Percentiles rank a stretch among this genome's conserved stretches.
These are phyloP conservation scores for Ferrisia virgata DNA, from an alignment of 2,888 invertebrate species.

Conservation along the genomic window DNA sequence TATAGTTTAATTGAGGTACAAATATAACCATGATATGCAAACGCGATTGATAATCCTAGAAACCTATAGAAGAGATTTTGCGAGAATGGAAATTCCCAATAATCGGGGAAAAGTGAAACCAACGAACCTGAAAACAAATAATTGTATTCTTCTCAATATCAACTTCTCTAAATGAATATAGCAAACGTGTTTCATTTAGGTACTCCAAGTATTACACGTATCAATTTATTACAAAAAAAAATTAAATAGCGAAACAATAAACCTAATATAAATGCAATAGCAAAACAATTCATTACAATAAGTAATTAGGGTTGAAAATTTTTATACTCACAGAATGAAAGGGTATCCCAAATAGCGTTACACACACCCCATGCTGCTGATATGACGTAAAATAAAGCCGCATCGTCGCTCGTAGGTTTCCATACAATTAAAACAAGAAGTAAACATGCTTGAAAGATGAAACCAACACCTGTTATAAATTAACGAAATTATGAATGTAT, in stretches of 20 bases:
- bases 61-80: constrained; percentile 58
- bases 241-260: not conserved
- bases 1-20: constrained; percentile 58
- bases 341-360: constrained; percentile 79
- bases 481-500: not conserved
- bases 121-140: constrained; percentile 48
- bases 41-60: constrained; percentile 60
- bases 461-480: constrained; percentile 65
- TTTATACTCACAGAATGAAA: constrained; percentile 55
- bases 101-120: constrained; percentile 53
- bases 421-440: constrained; percentile 72
- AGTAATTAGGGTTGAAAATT: constrained; percentile 15
- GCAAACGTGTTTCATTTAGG: not conserved
- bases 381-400: constrained; percentile 77
- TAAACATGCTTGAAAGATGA: constrained; percentile 75
- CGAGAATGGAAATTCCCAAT: constrained; percentile 55
- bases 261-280: not conserved
- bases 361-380: constrained; percentile 85
- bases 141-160: not conserved
- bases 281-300: constrained; percentile 21
- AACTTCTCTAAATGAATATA: not conserved
- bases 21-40: constrained; percentile 60
- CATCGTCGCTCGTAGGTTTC: constrained; percentile 76
- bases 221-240: not conserved
- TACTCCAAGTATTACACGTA: not conserved